Conservation (phyloP, 2,113 vertebrate species). For the Odontesthes bonariensis region DNA sequence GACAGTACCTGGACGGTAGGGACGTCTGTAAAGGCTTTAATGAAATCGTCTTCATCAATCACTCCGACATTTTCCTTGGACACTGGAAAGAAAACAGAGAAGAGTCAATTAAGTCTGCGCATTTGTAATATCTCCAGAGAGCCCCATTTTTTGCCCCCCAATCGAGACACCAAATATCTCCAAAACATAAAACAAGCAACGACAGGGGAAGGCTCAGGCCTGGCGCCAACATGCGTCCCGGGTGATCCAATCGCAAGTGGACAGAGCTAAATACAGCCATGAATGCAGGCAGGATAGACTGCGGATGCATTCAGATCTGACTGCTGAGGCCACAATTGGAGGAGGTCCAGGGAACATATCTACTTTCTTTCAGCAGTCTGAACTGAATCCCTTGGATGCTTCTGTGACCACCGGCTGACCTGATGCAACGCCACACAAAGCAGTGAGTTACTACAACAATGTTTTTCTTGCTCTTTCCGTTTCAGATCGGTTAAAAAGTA, state of each 20-base stretch:
- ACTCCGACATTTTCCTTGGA: conserved; percentile 92
- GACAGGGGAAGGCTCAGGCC: too few species aligned
- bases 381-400: background rate
- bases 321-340: background rate
- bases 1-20: conserved; percentile 90
- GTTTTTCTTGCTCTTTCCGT: too few species aligned
- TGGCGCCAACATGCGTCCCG: too few species aligned
- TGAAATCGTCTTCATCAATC: conserved; percentile 96
- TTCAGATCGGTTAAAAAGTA: too few species aligned
- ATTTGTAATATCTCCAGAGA: background rate
- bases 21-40: conserved; percentile 95
- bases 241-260: too few species aligned
- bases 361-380: background rate
- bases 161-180: background rate
- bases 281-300: too few species aligned
- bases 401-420: too few species aligned
- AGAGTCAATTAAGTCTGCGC: conserved; percentile 9
- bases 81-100: conserved; percentile 72
- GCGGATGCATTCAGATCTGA: background rate
- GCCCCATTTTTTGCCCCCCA: background rate
- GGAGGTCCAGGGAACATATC: background rate
- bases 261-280: too few species aligned
- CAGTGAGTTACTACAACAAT: too few species aligned
- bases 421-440: too few species aligned
- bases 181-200: too few species aligned